Conservation (phyloP, 1,140 invertebrate species). For the Cherax quadricarinatus region DNA sequence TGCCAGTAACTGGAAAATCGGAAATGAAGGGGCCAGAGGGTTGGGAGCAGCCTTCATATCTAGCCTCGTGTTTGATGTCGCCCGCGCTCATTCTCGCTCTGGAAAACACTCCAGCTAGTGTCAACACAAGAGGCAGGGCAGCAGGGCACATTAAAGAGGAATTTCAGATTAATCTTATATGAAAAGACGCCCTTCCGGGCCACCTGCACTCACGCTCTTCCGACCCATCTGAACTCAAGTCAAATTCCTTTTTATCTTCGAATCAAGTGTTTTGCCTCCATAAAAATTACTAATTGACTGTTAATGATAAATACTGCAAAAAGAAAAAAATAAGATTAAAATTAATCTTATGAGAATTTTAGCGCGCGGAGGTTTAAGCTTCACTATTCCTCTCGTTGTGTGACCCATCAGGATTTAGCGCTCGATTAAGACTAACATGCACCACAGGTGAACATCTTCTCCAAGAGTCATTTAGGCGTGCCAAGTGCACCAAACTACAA, state of each 20-base stretch:
- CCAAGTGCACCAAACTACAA: neutral
- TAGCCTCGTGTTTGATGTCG: conserved; percentile 4
- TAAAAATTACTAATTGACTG: neutral
- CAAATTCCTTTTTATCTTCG: neutral
- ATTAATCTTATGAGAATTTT: too few relatives aligned
- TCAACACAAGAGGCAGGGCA: neutral
- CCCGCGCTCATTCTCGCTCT: conserved; percentile 9
- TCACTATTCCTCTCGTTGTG: neutral
- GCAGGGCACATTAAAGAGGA: neutral
- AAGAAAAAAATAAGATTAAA: neutral
- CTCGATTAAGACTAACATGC: too few relatives aligned
- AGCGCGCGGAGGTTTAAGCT: neutral
- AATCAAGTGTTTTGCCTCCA: neutral
- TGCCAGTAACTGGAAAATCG: conserved; percentile 17
- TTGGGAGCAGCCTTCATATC: neutral
- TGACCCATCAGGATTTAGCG: neutral
- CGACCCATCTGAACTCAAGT: neutral
- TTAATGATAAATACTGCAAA: neutral
- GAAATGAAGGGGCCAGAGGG: conserved; percentile 1
- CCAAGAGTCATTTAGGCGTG: neutral
- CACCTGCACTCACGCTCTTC: neutral
- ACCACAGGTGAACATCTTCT: neutral
- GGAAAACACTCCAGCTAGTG: conserved; percentile 14
- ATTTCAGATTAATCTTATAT: neutral
- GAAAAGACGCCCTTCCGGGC: neutral